Base-by-base conservation (phyloP, 2,113 vertebrate species). In the Bos javanicus region DNA sequence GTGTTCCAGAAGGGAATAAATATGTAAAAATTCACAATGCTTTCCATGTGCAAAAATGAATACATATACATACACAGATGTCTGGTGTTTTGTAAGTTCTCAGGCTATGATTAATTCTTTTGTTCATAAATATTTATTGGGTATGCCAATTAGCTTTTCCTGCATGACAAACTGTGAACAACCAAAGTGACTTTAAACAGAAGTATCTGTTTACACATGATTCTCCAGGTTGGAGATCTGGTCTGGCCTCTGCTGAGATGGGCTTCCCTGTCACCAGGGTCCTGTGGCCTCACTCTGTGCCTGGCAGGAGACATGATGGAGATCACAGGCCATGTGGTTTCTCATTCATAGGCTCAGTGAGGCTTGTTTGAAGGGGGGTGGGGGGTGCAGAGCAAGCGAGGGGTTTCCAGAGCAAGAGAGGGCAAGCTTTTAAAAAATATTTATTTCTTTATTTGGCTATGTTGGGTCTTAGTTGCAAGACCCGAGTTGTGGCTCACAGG, bases 1-100 rank as follows among this genome's bases (percentile, higher is more conserved):
- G 60, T 36, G 16, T 16, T 8, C 30, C 95, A 96, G 91, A 94
- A 87, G 80, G 91, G 14, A 81, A 86, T 88, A 52, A 89, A 90
- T 92, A 87, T 84, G 88, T n/a, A 48, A 83, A 56, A 33, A 60
- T 8, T 60, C 28, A 48, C 23, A 26, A 36, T 26, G 74, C n/a
- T 60, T 46, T 30, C 12, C 67, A 43, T 60, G 74, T 60, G 26
- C 67, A 94, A 95, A 94, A 91, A 60, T 85, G 83, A 92, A 26
- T 62, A 93, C 52, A 50, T 36, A 50, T 14, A 76, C 48, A 74
- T 25, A 36, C 54, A 94, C 87, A 94, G 64, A 94, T 90, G 87
- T 76, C 95, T 94, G 4, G 21, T 81, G 43, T 96, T n/a, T 64
- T 33, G 17, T 57, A 90, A 87, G 23, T 83, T 83, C 76, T 78